Conservation (phyloP, 1,140 invertebrate genomes). For the Drosophila ohnishii region DNA sequence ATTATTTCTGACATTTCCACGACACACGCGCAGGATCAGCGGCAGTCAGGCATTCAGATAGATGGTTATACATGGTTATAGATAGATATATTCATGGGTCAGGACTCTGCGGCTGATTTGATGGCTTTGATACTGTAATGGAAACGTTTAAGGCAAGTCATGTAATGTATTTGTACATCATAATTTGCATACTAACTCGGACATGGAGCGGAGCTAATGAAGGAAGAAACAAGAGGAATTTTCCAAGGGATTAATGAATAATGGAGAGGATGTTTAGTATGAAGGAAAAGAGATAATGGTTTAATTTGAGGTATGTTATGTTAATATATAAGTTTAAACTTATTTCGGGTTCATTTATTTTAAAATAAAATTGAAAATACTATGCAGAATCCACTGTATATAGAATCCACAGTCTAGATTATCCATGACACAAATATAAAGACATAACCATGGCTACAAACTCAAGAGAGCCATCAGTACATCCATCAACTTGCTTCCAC, state of each 20-base stretch:
- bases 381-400: not conserved
- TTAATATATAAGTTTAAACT: not conserved
- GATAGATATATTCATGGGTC: constrained; percentile 22
- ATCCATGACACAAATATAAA: not conserved
- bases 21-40: constrained; percentile 36
- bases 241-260: constrained; percentile 20
- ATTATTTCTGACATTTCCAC: constrained; percentile 74
- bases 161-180: constrained; percentile 57
- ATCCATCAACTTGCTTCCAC: not conserved
- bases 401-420: not conserved
- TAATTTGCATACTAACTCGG: constrained; percentile 60
- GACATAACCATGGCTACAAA: not conserved
- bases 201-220: constrained; percentile 11
- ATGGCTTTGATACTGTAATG: constrained; percentile 50
- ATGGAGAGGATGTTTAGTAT: not conserved
- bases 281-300: no score
- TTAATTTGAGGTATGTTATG: not conserved
- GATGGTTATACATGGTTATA: constrained; percentile 13
- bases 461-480: not conserved
- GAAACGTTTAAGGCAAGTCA: constrained; percentile 55
- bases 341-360: not conserved
- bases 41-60: constrained; percentile 27
- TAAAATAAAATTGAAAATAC: not conserved
- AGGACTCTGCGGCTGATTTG: constrained; percentile 43
- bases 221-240: constrained; percentile 1